Percentiles rank a stretch among this genome's conserved stretches.
Conservation (phyloP, 2,113 vertebrate species). For the Limanda limanda region DNA sequence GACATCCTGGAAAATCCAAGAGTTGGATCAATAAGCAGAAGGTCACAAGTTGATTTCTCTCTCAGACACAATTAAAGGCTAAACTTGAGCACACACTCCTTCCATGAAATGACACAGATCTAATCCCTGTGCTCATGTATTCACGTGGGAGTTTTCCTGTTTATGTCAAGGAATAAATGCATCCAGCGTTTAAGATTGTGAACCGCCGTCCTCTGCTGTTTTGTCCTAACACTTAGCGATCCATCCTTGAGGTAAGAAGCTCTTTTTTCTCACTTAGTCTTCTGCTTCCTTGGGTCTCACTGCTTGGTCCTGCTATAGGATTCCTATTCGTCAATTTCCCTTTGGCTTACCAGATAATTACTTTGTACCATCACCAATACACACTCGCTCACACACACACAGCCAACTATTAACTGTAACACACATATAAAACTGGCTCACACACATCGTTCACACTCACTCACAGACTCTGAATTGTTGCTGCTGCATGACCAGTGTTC, state of each 20-base stretch:
- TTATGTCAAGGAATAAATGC: conserved; percentile 46
- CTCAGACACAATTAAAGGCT: conserved; percentile 41
- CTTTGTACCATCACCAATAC: background rate
- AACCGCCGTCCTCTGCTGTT: no score
- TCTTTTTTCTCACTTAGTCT: background rate
- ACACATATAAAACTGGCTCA: background rate
- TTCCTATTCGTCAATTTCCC: conserved; percentile 1
- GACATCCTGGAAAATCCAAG: conserved; percentile 32
- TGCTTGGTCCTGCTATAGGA: background rate
- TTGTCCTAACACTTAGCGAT: background rate
- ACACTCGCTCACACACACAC: background rate
- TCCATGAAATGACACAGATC: background rate
- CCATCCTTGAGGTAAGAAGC: background rate
- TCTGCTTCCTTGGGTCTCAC: background rate
- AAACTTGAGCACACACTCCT: background rate
- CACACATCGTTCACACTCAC: background rate
- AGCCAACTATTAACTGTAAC: background rate
- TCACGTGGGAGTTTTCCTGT: conserved; percentile 38
- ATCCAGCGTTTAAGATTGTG: conserved; percentile 14
- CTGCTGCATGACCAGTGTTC: background rate
- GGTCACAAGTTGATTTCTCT: conserved; percentile 42
- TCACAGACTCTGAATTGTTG: background rate
- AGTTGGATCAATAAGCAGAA: conserved; percentile 58
- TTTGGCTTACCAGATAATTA: conserved; percentile 9
- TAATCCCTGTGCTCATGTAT: conserved; percentile 28